These are phyloP conservation scores for Oplegnathus fasciatus DNA, from an alignment of 2,113 vertebrate genomes.

Conservation along the genomic window DNA sequence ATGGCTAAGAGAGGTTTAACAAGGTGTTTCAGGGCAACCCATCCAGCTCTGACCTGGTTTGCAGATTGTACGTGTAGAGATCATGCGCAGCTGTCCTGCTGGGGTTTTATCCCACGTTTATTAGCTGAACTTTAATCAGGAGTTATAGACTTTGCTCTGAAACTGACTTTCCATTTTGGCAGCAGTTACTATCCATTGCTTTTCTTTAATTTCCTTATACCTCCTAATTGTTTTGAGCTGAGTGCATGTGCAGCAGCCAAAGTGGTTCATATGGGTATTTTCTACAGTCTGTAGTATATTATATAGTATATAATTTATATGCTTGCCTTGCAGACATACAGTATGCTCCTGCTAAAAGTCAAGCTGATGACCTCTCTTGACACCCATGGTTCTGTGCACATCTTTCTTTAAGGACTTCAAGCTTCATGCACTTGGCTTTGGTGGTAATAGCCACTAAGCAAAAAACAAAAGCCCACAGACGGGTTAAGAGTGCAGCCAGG, in stretches of 20 bases:
- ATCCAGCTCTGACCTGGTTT: neutral
- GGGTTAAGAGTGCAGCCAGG: neutral
- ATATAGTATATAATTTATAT: too few species aligned
- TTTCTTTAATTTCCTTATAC: neutral
- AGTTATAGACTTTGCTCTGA: neutral
- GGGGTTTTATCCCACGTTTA: conserved; percentile 9
- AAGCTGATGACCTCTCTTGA: neutral
- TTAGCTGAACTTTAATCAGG: neutral
- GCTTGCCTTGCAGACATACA: neutral
- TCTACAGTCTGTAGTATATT: neutral
- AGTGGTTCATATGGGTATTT: neutral
- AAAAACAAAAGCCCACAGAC: neutral
- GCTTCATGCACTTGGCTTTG: neutral
- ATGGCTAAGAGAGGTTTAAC: neutral
- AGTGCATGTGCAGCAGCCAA: neutral
- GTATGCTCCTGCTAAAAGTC: neutral
- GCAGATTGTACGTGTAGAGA: neutral
- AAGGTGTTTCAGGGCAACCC: neutral
- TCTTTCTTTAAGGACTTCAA: conserved; percentile 4
- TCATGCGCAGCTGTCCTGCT: neutral
- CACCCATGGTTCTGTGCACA: neutral
- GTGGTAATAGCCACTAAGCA: neutral
- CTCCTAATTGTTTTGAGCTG: neutral
- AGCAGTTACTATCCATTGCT: neutral
- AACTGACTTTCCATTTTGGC: too few species aligned